phyloP scores from a whole-genome alignment of 2,113 vertebrate species.

The Zingel zingel region DNA sequence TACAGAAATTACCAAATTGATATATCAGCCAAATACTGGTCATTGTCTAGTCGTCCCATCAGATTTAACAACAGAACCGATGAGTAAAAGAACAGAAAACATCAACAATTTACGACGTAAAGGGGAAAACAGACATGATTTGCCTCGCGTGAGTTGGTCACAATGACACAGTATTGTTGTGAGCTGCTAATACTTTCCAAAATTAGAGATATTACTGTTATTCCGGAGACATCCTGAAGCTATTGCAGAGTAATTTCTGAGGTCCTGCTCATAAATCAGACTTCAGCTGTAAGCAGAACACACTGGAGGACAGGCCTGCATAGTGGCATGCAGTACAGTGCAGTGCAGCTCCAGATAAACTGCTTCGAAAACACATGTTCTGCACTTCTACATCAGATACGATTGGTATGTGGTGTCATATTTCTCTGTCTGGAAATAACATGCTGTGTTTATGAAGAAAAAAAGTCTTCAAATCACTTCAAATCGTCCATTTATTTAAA shows the following conservation, averaged over 20 bases:
- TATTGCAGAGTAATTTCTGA: slow-evolving; percentile 80
- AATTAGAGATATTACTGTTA: slow-evolving; percentile 68
- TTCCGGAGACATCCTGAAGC: slow-evolving; percentile 80
- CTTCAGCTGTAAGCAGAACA: slow-evolving; percentile 58
- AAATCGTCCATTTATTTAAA: slow-evolving; percentile 17
- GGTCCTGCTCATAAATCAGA: slow-evolving; percentile 75
- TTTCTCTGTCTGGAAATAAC: slow-evolving; percentile 29
- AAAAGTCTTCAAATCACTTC: slow-evolving; percentile 13
- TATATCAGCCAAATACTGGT: not conserved
- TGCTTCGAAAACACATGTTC: slow-evolving; percentile 49
- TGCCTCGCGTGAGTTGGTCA: slow-evolving; percentile 55
- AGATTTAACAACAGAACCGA: not conserved
- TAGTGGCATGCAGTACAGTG: slow-evolving; percentile 32
- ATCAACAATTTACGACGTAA: not conserved
- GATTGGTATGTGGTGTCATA: slow-evolving; percentile 34
- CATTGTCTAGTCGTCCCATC: not conserved
- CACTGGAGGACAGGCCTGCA: slow-evolving; percentile 26
- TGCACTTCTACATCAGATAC: slow-evolving; percentile 34
- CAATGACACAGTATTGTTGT: slow-evolving; percentile 58
- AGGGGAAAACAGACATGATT: slow-evolving; percentile 3
- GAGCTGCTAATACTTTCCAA: slow-evolving; percentile 73
- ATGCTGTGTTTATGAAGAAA: slow-evolving; percentile 13
- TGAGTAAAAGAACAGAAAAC: slow-evolving; percentile 31
- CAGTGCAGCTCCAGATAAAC: slow-evolving; percentile 31
- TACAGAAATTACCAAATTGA: not conserved